Evolutionary conservation across 2,888 invertebrate genomes (phyloP).

Genomic region (Xestobium rufovillosum): DNA sequence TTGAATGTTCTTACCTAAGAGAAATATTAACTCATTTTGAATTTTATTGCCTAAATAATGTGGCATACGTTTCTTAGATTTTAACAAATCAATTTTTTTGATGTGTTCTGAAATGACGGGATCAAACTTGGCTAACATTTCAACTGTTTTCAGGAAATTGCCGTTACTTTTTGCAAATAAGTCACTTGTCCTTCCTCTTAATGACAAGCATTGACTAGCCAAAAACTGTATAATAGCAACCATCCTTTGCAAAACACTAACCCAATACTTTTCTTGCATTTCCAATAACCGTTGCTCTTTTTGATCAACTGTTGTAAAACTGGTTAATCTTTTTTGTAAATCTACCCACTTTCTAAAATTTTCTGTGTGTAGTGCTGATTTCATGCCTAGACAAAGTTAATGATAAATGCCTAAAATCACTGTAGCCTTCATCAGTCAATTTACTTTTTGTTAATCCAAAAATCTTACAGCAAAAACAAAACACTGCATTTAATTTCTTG

Average conservation of each 20-base stretch:
- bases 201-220: slow-evolving; percentile 12
- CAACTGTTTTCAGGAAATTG: slow-evolving; percentile 14
- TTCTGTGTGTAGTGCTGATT: slow-evolving; percentile 9
- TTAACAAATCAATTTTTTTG: too few relatives aligned
- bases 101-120: slow-evolving; percentile 12
- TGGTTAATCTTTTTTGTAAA: slow-evolving; percentile 10
- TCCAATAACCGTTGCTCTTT: slow-evolving; percentile 9
- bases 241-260: slow-evolving; percentile 12
- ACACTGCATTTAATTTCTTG: slow-evolving; percentile 14
- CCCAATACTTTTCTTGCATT: slow-evolving; percentile 11
- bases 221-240: slow-evolving; percentile 12
- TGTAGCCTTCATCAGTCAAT: slow-evolving; percentile 5
- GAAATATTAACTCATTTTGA: too few relatives aligned
- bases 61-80: too few relatives aligned
- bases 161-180: slow-evolving; percentile 12
- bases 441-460: too few relatives aligned
- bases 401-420: slow-evolving; percentile 14
- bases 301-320: slow-evolving; percentile 8
- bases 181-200: slow-evolving; percentile 10
- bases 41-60: too few relatives aligned
- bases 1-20: too few relatives aligned
- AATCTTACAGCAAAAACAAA: slow-evolving; percentile 17
- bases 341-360: slow-evolving; percentile 11
- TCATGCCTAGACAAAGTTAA: slow-evolving; percentile 13
- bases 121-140: slow-evolving; percentile 14